These are phyloP conservation scores for human DNA, from an alignment of 2,113 vertebrate species.

Conservation along the genomic window DNA sequence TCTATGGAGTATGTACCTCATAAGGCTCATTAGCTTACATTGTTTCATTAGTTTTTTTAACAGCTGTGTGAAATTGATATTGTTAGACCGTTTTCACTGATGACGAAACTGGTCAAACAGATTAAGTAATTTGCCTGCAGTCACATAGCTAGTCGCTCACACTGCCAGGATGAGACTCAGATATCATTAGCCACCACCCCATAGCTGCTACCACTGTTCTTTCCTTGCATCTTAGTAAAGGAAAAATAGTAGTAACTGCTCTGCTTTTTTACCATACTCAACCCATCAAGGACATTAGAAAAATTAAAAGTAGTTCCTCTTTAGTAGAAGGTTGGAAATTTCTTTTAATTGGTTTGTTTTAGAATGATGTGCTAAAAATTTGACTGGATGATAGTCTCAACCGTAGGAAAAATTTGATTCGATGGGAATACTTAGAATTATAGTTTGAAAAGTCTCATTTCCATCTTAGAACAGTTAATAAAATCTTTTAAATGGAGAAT, in stretches of 20 bases:
- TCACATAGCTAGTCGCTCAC: neutral
- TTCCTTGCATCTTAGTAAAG: neutral
- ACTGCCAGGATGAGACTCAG: neutral
- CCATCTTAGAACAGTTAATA: neutral
- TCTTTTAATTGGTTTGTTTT: constrained; percentile 18
- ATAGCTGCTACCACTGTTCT: neutral
- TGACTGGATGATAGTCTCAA: neutral
- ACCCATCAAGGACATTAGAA: neutral
- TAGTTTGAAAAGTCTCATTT: neutral
- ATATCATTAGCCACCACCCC: neutral
- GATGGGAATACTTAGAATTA: neutral
- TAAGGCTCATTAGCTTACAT: neutral
- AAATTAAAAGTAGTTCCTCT: constrained; percentile 2
- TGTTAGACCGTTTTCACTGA: neutral
- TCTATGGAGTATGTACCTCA: neutral
- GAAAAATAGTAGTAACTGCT: neutral
- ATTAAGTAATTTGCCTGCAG: neutral
- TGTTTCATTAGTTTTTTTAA: constrained; percentile 9
- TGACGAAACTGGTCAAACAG: neutral
- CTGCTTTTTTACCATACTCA: neutral
- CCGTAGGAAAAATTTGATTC: neutral
- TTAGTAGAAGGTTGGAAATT: neutral
- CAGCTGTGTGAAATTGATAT: neutral
- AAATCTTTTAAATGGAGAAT: constrained; percentile 3
- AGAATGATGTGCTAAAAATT: neutral